Base-by-base conservation (phyloP, 2,113 vertebrate genomes). In the Nanorana parkeri region DNA sequence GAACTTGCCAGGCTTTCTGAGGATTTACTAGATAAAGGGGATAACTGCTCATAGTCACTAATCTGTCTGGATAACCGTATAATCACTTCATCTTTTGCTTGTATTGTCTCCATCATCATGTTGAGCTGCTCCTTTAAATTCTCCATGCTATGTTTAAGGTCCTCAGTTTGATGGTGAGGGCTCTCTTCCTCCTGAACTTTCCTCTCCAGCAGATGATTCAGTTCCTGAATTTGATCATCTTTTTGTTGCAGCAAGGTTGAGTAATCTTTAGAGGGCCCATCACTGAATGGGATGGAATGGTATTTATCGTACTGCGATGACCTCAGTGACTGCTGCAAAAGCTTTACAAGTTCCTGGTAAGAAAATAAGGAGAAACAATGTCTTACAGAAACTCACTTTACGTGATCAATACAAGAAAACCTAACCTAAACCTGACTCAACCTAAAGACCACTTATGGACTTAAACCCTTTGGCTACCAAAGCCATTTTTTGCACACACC, bases 41-140 rank as follows among this genome's bases (percentile, higher is more conserved):
- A 1, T 10, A 32, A 60, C 66, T 87, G 87, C 66, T 91, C 90
- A 11, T 89, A 88, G 1, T 93, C 90, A 0, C 94, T 95, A 0
- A 90, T 92, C 56, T 95, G 86, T 85, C 89, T 93, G 1, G 96
- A 97, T 26, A 99, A 92, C 84, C 96, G 97, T 64, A 99, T 95
- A 88, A 99, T 99, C 80, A 96, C 96, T 84, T 99, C 95, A 10
- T 99, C 98, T 88, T 99, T 99, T 84, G 97, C 98, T 83, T 97
- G 96, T 86, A 99, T 98, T 68, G 97, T 99, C 89, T 99, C 98
- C 95, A 97, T 95, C 83, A 99, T 84, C 97, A 99, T 99, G 8
- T 92, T 94, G 85, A 98, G 92, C 86, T 86, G 94, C 69, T 99
- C 97, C 0, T 92, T 95, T 20, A 99, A 95, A 81, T 98, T 96